These are phyloP conservation scores for Holocentrus rufus DNA, from an alignment of 2,797 vertebrate genomes.

Conservation along the genomic window DNA sequence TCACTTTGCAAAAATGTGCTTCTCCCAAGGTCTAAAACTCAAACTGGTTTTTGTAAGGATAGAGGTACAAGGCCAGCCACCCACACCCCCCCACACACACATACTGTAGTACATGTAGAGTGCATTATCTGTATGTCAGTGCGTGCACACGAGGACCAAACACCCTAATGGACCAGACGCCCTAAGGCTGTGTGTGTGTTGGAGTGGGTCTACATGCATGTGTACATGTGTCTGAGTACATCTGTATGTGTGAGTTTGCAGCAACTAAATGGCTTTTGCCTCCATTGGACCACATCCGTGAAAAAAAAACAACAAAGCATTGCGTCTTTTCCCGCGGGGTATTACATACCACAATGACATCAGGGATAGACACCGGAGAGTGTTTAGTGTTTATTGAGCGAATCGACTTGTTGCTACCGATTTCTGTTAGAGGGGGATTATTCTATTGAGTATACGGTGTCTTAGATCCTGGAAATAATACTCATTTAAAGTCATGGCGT, in stretches of 20 bases:
- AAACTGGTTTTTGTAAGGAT: constrained; percentile 19
- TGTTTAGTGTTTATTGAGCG: constrained; percentile 47
- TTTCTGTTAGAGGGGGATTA: constrained; percentile 30
- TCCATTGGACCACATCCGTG: constrained; percentile 56
- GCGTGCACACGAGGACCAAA: constrained; percentile 20
- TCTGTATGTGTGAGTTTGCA: constrained; percentile 35
- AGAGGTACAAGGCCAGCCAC: background rate
- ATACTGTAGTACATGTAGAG: constrained; percentile 35
- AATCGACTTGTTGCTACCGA: constrained; percentile 33
- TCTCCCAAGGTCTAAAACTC: constrained; percentile 34
- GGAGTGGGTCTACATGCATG: constrained; percentile 24
- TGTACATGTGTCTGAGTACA: background rate
- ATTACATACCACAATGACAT: constrained; percentile 39
- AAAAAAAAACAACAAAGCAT: constrained; percentile 52
- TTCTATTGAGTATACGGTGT: constrained; percentile 37
- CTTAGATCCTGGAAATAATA: constrained; percentile 11
- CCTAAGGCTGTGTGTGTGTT: constrained; percentile 49
- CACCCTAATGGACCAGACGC: constrained; percentile 51
- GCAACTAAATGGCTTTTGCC: constrained; percentile 48
- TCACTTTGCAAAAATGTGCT: too few relatives aligned
- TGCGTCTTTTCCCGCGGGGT: constrained; percentile 44
- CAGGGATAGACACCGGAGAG: constrained; percentile 35
- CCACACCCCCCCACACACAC: too few relatives aligned
- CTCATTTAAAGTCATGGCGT: constrained; percentile 1
- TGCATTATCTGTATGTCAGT: constrained; percentile 8